Conservation (phyloP, 2,113 vertebrate genomes). For the Notarius quadriscutis region DNA sequence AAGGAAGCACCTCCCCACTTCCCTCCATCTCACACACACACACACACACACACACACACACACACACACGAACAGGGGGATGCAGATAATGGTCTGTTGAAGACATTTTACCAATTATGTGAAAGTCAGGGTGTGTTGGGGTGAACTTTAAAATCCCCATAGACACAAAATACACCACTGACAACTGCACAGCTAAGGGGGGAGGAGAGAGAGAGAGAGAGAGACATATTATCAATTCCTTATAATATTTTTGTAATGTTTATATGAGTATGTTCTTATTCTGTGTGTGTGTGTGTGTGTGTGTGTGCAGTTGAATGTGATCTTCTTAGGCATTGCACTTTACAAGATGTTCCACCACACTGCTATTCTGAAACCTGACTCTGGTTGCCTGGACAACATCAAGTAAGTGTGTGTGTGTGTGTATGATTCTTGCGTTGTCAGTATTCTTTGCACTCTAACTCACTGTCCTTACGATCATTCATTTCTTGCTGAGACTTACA, state of each 20-base stretch:
- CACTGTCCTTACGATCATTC: background rate
- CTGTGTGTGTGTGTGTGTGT: constrained; percentile 41
- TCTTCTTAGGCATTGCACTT: constrained; percentile 97
- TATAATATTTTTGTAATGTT: background rate
- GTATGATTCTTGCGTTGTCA: background rate
- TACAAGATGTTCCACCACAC: constrained; percentile 99
- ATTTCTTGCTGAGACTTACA: background rate
- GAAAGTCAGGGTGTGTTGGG: constrained; percentile 51
- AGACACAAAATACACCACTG: constrained; percentile 38
- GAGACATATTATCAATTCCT: background rate
- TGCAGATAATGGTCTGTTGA: constrained; percentile 50
- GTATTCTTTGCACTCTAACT: background rate
- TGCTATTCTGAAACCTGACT: constrained; percentile 97
- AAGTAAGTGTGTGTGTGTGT: constrained; percentile 81
- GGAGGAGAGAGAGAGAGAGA: background rate
- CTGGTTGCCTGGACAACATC: constrained; percentile 98
- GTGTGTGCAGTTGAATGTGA: constrained; percentile 92
- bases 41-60: constrained; percentile 21
- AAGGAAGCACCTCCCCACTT: background rate
- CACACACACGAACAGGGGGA: constrained; percentile 23
- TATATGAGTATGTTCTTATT: background rate
- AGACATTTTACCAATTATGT: constrained; percentile 57
- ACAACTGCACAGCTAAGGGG: constrained; percentile 12
- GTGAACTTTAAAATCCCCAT: constrained; percentile 45
- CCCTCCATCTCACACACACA: constrained; percentile 57